These are phyloP conservation scores for Pitangus sulphuratus DNA, from an alignment of 2,797 vertebrate species.

Conservation along the genomic window DNA sequence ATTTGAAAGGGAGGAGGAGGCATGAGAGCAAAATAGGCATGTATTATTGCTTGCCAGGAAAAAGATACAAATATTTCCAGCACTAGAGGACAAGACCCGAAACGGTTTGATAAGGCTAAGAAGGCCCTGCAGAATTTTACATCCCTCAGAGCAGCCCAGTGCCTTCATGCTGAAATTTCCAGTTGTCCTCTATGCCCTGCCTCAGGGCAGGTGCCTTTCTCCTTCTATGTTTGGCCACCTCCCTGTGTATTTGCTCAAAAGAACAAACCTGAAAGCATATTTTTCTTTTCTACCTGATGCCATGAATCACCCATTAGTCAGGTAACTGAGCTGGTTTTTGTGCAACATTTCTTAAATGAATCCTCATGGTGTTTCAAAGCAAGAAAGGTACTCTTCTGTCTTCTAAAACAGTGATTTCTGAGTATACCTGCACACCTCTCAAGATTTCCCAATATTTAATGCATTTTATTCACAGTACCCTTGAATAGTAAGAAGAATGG, in stretches of 20 bases:
- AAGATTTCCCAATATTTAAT: not conserved
- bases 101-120: not conserved
- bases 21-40: not conserved
- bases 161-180: not conserved
- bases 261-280: not conserved
- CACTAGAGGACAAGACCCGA: not conserved
- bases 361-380: not conserved
- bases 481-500: not conserved
- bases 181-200: not conserved
- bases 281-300: not conserved
- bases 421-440: not conserved
- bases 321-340: not conserved
- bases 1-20: conserved; percentile 76
- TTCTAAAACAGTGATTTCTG: not conserved
- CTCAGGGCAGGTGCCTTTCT: not conserved
- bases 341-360: not conserved
- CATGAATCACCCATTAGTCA: not conserved
- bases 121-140: not conserved
- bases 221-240: not conserved
- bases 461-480: not conserved
- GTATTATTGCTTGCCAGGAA: not conserved
- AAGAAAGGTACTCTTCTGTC: not conserved
- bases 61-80: not conserved
- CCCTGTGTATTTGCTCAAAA: not conserved
- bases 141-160: not conserved